Conservation (phyloP, 2,113 vertebrate species). For the Phrynosoma platyrhinos region DNA sequence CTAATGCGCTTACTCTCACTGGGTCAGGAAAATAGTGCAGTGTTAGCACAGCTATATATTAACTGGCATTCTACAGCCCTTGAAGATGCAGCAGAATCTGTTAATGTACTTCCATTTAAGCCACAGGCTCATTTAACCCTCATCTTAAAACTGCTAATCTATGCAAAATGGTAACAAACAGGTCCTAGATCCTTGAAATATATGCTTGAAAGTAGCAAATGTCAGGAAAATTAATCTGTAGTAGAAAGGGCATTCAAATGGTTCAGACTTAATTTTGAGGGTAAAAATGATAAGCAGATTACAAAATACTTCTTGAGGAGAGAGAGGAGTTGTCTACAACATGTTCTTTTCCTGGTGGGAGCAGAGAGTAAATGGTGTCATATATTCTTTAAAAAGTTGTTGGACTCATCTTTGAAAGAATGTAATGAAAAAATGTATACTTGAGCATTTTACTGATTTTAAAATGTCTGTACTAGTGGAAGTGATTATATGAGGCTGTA, state of each 20-base stretch:
- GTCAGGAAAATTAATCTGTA: not conserved
- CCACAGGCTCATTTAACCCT: not conserved
- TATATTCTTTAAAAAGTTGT: not conserved
- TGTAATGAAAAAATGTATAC: not conserved
- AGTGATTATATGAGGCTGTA: not conserved
- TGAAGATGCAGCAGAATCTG: constrained; percentile 25
- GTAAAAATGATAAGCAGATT: not conserved
- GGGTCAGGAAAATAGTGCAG: constrained; percentile 1
- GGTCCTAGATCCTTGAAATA: not conserved
- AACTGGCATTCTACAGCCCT: not conserved
- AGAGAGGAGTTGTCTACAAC: not conserved
- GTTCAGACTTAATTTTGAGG: not conserved
- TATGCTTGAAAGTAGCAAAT: not conserved
- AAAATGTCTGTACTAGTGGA: not conserved
- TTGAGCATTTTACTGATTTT: not conserved
- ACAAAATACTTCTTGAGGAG: not conserved
- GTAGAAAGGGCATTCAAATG: not conserved
- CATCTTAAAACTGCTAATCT: not conserved
- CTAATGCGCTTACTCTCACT: constrained; percentile 16
- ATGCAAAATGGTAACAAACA: not conserved
- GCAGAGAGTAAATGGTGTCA: not conserved
- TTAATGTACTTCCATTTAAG: constrained; percentile 10
- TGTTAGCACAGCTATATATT: constrained; percentile 4
- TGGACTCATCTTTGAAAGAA: not conserved
- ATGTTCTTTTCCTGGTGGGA: not conserved